Conservation (phyloP, 2,888 invertebrate genomes). For the Cosmia trapezina region DNA sequence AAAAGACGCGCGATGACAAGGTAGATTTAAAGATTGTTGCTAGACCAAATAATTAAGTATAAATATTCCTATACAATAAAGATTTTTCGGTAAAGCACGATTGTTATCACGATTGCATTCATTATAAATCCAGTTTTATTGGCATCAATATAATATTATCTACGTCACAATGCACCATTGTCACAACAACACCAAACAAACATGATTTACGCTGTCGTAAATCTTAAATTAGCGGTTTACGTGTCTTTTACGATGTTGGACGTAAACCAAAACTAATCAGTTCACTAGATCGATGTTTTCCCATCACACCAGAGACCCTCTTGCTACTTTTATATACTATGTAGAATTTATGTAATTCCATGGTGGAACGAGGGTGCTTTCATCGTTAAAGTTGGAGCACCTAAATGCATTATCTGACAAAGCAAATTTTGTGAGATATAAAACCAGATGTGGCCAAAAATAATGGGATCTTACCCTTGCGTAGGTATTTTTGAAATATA, state of each 20-base stretch:
- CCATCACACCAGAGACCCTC: constrained; percentile 70
- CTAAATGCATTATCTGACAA: constrained; percentile 56
- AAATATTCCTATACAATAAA: neutral
- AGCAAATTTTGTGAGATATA: constrained; percentile 52
- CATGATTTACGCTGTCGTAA: constrained; percentile 83
- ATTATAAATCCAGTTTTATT: constrained; percentile 27
- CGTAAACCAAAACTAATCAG: constrained; percentile 84
- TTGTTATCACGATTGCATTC: neutral
- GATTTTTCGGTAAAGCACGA: neutral
- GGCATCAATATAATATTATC: constrained; percentile 37
- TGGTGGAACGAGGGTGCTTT: constrained; percentile 65
- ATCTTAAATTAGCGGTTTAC: constrained; percentile 83
- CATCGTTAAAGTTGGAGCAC: constrained; percentile 67
- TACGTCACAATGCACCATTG: constrained; percentile 54
- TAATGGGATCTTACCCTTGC: constrained; percentile 27
- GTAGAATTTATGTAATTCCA: constrained; percentile 68
- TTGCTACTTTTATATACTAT: constrained; percentile 65
- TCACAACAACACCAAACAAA: constrained; percentile 79
- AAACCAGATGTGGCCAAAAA: constrained; percentile 59
- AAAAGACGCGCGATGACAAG: neutral
- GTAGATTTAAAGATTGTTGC: neutral
- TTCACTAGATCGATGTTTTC: constrained; percentile 73
- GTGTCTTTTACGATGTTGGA: constrained; percentile 76
- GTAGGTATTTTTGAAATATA: constrained; percentile 13
- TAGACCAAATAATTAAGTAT: neutral